Evolutionary conservation across 2,113 vertebrate genomes (phyloP).

Genomic region (Anguilla rostrata): DNA sequence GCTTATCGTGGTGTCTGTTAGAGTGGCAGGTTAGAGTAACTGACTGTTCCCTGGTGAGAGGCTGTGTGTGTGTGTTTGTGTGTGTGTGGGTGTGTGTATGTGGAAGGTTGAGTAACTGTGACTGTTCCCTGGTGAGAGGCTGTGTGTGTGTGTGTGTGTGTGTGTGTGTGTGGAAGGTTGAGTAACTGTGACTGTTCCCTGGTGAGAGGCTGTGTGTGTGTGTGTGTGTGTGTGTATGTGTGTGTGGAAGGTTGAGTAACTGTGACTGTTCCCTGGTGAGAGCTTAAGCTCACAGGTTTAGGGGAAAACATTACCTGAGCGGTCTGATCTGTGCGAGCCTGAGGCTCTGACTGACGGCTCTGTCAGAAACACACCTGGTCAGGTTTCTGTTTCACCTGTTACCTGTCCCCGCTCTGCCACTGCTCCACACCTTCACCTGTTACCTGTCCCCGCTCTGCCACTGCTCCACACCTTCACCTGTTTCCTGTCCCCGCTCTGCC

Average conservation of each 20-base stretch:
- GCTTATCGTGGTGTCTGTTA: too few species aligned
- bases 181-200: too few species aligned
- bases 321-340: background rate
- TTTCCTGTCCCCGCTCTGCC: too few species aligned
- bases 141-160: slow-evolving; percentile 11
- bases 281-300: too few species aligned
- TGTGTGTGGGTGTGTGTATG: background rate
- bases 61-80: slow-evolving; percentile 1
- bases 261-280: background rate
- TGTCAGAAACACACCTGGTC: background rate
- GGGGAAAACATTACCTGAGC: too few species aligned
- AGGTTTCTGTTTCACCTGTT: background rate
- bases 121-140: background rate
- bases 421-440: too few species aligned
- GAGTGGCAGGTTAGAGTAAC: too few species aligned
- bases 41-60: background rate
- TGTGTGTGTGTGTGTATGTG: background rate
- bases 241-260: background rate
- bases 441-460: too few species aligned
- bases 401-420: background rate
- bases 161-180: too few species aligned
- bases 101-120: background rate
- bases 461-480: too few species aligned
- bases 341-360: background rate
- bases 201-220: background rate